These are phyloP conservation scores for Athalia cordata DNA, from an alignment of 2,888 invertebrate species.

Conservation along the genomic window DNA sequence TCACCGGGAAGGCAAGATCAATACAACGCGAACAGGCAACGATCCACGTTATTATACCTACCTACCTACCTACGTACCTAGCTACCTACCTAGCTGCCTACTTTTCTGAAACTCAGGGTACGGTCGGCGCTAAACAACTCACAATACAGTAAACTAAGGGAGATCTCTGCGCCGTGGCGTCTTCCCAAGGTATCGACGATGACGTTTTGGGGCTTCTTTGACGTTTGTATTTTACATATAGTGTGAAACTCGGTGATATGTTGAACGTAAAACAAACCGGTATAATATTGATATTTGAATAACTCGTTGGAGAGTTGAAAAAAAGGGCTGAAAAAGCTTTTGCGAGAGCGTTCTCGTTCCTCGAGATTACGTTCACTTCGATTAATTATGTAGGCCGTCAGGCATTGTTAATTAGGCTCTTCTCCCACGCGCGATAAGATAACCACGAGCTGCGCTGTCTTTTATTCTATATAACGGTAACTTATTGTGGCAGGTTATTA, in stretches of 20 bases:
- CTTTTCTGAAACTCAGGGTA: neutral
- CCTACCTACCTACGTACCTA: neutral
- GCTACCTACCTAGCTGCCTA: too few species aligned
- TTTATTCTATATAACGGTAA: neutral
- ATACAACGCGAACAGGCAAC: conserved; percentile 37
- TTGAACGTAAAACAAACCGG: neutral
- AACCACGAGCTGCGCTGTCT: neutral
- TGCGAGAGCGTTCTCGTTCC: neutral
- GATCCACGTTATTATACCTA: neutral
- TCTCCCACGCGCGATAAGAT: too few species aligned
- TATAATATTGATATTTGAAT: conserved; percentile 1
- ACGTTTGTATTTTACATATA: conserved; percentile 10
- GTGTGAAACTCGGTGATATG: neutral
- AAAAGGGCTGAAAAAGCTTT: neutral
- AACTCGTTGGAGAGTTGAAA: neutral
- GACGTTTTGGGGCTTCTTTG: conserved; percentile 28
- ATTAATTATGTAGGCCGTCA: neutral
- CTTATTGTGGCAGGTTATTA: too few species aligned
- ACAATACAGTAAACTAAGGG: neutral
- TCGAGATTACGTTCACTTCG: neutral
- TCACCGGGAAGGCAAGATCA: conserved; percentile 31
- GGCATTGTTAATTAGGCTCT: too few species aligned
- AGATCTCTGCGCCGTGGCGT: conserved; percentile 26
- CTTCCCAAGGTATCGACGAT: conserved; percentile 19
- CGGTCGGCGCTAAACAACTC: neutral